These are phyloP conservation scores for Leptobrachium leishanense DNA, from an alignment of 2,113 vertebrate species.

Conservation along the genomic window DNA sequence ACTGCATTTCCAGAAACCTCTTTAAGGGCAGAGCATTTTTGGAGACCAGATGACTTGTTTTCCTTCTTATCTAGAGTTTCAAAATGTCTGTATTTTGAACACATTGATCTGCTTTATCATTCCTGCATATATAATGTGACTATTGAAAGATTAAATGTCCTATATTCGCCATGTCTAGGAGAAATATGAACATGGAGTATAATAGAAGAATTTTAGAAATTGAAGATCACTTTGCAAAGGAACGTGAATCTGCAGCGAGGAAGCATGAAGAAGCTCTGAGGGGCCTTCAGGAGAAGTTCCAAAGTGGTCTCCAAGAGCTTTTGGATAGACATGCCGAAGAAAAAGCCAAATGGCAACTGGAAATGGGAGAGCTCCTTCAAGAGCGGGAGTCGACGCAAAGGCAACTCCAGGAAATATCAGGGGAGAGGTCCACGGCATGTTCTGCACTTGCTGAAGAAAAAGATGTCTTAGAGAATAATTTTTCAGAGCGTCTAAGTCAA, in stretches of 20 bases:
- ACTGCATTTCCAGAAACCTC: too few relatives aligned
- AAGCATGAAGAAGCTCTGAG: conserved; percentile 68
- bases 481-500: conserved; percentile 65
- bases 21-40: too few relatives aligned
- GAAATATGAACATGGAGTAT: conserved; percentile 79
- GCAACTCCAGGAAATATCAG: conserved; percentile 60
- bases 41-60: too few relatives aligned
- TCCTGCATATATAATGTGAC: too few relatives aligned
- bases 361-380: conserved; percentile 69
- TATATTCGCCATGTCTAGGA: conserved; percentile 82
- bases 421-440: conserved; percentile 59
- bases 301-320: conserved; percentile 67
- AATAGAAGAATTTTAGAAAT: conserved; percentile 74
- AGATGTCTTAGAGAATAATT: conserved; percentile 65
- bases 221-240: conserved; percentile 74
- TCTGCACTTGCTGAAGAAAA: conserved; percentile 64
- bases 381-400: conserved; percentile 62
- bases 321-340: conserved; percentile 65
- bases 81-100: too few relatives aligned
- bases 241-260: conserved; percentile 69
- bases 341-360: conserved; percentile 75
- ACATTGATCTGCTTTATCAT: too few relatives aligned
- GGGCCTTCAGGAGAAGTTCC: conserved; percentile 69
- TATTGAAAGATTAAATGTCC: conserved; percentile 56
- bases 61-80: too few relatives aligned